These are phyloP conservation scores for Hydrozoanthus gracilis DNA, from an alignment of 92 coral and sea anemone genomes.

Conservation along the genomic window DNA sequence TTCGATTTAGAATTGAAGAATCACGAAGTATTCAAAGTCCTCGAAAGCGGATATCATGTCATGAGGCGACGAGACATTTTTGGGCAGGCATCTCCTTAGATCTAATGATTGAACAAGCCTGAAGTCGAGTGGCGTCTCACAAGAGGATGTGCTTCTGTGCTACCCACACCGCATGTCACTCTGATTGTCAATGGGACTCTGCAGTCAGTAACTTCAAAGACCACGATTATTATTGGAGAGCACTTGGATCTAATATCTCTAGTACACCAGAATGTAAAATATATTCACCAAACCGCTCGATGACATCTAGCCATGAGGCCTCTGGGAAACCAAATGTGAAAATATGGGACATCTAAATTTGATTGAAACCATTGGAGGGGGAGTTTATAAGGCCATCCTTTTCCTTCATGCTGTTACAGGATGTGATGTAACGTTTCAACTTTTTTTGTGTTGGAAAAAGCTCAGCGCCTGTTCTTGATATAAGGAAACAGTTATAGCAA, in stretches of 20 bases:
- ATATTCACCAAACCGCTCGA: too few relatives aligned
- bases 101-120: slow-evolving; percentile 8
- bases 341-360: too few relatives aligned
- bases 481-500: background rate
- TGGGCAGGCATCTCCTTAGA: background rate
- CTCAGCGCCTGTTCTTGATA: background rate
- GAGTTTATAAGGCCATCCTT: background rate
- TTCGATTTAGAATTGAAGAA: background rate
- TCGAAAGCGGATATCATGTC: too few relatives aligned
- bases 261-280: too few relatives aligned
- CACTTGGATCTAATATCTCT: background rate
- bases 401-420: background rate
- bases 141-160: background rate
- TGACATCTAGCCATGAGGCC: too few relatives aligned
- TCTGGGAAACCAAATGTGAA: too few relatives aligned
- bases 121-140: slow-evolving; percentile 14
- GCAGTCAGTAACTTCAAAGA: background rate
- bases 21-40: slow-evolving; percentile 20
- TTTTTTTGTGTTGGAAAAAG: background rate
- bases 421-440: background rate
- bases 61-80: slow-evolving; percentile 9
- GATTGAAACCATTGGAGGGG: background rate
- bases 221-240: background rate
- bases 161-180: background rate
- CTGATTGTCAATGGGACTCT: background rate